A percentile compares a stretch with the other conserved stretches of the same genome.
Evolutionary conservation across 2,888 invertebrate species (phyloP).

Genomic region (Girardia tigrina): DNA sequence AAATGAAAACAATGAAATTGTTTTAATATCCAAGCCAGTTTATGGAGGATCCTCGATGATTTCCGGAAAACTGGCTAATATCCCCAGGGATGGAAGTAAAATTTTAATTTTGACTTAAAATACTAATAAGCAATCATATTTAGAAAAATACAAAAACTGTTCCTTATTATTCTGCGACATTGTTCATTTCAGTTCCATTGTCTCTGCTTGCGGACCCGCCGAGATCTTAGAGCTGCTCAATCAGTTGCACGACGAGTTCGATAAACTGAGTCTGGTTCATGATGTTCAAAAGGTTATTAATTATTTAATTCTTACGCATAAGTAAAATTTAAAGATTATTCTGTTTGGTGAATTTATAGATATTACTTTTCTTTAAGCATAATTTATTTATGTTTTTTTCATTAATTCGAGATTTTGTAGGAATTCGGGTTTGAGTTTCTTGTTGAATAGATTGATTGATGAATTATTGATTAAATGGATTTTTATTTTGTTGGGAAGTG

Average conservation of each 20-base stretch:
- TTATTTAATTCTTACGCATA: no score
- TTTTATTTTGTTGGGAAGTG: no score
- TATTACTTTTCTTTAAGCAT: no score
- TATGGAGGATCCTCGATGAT: neutral
- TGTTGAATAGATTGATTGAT: no score
- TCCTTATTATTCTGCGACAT: conserved; percentile 49
- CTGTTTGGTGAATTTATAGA: no score
- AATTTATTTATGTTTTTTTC: no score
- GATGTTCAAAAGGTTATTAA: conserved; percentile 42
- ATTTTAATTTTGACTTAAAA: neutral
- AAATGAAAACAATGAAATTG: neutral
- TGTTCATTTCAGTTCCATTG: conserved; percentile 46
- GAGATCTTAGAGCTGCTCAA: conserved; percentile 48
- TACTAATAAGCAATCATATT: neutral
- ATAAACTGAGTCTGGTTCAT: conserved; percentile 39
- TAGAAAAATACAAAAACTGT: neutral
- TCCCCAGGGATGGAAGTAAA: neutral
- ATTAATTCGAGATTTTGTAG: no score
- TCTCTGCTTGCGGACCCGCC: conserved; percentile 43
- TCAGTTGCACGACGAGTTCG: conserved; percentile 45
- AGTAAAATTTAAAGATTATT: no score
- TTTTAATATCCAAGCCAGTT: neutral
- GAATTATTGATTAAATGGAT: no score
- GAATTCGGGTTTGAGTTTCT: no score
- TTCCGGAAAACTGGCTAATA: neutral